Percentiles rank a stretch among this genome's conserved stretches.
Conservation (phyloP, 2,113 vertebrate genomes). For the Pandion haliaetus region DNA sequence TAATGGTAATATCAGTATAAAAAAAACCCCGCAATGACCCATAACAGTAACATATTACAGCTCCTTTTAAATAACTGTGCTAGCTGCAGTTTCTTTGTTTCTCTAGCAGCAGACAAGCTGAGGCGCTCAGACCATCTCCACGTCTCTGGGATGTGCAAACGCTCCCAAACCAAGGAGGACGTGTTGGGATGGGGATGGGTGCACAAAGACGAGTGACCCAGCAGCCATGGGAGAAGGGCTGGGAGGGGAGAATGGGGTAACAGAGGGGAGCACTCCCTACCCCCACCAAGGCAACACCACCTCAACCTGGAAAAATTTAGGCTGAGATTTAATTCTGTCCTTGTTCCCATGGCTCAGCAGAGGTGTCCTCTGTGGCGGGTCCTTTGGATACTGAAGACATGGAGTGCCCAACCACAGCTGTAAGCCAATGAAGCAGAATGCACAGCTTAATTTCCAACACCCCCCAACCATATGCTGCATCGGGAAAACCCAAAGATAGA, state of each 20-base stretch:
- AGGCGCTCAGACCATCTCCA: not conserved
- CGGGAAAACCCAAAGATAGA: not conserved
- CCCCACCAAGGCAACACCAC: not conserved
- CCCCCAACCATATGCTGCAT: not conserved
- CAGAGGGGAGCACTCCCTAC: rapidly evolving
- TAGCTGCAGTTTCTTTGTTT: slow-evolving; percentile 38
- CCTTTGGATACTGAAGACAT: not conserved
- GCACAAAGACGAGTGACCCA: not conserved
- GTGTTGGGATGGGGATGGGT: not conserved
- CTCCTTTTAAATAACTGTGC: slow-evolving; percentile 65
- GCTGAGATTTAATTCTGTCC: not conserved
- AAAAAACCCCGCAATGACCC: slow-evolving; percentile 67
- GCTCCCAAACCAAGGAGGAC: not conserved
- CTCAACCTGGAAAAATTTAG: not conserved
- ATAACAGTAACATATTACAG: slow-evolving; percentile 73
- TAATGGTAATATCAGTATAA: slow-evolving; percentile 71
- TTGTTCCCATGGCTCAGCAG: not conserved
- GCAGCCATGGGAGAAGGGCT: not conserved
- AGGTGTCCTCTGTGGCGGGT: not conserved
- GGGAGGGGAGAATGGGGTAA: not conserved
- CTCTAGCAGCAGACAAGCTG: slow-evolving; percentile 45
- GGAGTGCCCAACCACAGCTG: not conserved
- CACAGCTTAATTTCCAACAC: not conserved
- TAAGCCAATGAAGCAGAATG: not conserved
- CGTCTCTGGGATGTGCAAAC: not conserved